Base-by-base conservation (phyloP, 2,888 invertebrate genomes). In the Clusia tigrina region DNA sequence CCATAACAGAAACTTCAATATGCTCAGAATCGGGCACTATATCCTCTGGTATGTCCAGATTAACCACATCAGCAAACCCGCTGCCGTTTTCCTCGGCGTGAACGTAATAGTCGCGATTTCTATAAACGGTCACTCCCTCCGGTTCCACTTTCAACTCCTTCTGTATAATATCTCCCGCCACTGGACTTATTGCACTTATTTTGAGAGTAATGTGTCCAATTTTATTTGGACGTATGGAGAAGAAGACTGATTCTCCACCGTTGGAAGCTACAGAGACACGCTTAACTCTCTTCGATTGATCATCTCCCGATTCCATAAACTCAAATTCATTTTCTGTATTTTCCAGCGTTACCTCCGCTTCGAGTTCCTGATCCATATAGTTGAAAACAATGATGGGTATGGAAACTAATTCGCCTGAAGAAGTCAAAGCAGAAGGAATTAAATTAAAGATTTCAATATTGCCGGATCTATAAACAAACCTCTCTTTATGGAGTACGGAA, bases 351-450 rank as follows among this genome's bases (percentile, higher is more conserved):
- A 98, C 91, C 75, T 94, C 93, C 0, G 93, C 93, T 32, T 86
- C 87, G 0, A 92, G 85, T 74, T 94, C 92, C 56, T 89, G 89
- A 22, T 90, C 89, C 81, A 94, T 87, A 75, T 96, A 94, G 81
- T 96, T 98, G 81, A 92, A 94, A 17, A 98, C 89, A 17, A 94
- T 91, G 53, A 94, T 90, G 24, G 96, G 92, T 56, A 96, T 88
- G 0, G 95, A 93, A 58, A 98, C 87, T n/a, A 93, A 90, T 85
- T 99, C 99, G 25, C 95, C 96, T 82, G 9, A 2, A 70, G 20
- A n/a, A n/a, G n/a, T n/a, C n/a, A n/a, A n/a, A n/a, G n/a, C n/a
- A n/a, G n/a, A 42, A 17, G 9, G 9, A 15, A 15, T 15, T 42
- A 15, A 42, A 32, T 32, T 9, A 32, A 32, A 9, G n/a, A 12